Percentiles rank a stretch among this genome's conserved stretches.
Evolutionary conservation across 2,797 vertebrate genomes (phyloP).

Genomic region (Typhlichthys subterraneus): DNA sequence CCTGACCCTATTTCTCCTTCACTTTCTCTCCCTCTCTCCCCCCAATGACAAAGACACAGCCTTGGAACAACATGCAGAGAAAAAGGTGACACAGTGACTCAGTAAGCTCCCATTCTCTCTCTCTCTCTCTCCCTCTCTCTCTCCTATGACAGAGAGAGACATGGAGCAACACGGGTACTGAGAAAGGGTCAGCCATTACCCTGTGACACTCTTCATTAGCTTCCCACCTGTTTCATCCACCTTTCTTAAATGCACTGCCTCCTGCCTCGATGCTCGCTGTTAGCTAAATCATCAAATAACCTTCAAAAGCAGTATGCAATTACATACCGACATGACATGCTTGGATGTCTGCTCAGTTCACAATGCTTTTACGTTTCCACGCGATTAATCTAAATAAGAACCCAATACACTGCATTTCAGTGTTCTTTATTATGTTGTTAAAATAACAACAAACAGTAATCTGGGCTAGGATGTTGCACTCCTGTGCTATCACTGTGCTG

Average conservation of each 20-base stretch:
- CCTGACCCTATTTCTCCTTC: slow-evolving; percentile 1
- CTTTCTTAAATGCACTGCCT: slow-evolving; percentile 38
- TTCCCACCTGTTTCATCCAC: slow-evolving; percentile 73
- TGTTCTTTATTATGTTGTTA: too few species aligned
- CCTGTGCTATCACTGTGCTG: background rate
- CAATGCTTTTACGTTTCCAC: background rate
- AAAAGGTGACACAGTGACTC: too few species aligned
- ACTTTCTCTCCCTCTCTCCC: background rate
- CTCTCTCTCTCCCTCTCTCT: slow-evolving; percentile 13
- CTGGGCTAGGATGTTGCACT: too few species aligned
- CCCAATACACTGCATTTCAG: too few species aligned
- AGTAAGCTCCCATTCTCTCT: background rate
- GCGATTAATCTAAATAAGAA: background rate
- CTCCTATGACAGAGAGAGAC: slow-evolving; percentile 76
- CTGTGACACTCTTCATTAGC: slow-evolving; percentile 74
- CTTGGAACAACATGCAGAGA: too few species aligned
- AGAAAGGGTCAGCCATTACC: slow-evolving; percentile 76
- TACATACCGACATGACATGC: slow-evolving; percentile 16
- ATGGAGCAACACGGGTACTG: slow-evolving; percentile 72
- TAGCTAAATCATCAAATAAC: slow-evolving; percentile 24
- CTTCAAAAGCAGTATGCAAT: slow-evolving; percentile 28
- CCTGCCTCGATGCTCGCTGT: slow-evolving; percentile 14
- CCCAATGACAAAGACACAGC: too few species aligned
- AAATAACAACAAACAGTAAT: too few species aligned
- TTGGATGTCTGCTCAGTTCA: background rate